phyloP scores from a whole-genome alignment of 1,140 invertebrate species.

The Agraylea sexmaculata region DNA sequence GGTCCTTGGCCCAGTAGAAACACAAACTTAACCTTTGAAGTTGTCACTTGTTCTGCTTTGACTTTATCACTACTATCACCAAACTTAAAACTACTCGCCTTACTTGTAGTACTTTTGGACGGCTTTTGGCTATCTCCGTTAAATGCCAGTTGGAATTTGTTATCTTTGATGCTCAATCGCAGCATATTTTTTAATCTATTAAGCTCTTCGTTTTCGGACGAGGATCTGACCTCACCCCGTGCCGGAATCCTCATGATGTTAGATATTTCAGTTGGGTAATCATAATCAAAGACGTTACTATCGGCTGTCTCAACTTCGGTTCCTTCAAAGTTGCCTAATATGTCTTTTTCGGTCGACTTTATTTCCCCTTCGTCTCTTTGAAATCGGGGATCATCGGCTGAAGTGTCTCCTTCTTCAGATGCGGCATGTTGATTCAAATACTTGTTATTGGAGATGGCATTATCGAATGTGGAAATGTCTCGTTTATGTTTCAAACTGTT shows the following conservation, averaged over 20 bases:
- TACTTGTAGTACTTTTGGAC: background rate
- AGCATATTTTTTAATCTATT: conserved; percentile 15
- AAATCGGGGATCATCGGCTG: conserved; percentile 25
- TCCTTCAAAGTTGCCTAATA: conserved; percentile 18
- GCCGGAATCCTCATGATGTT: conserved; percentile 39
- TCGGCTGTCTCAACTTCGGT: conserved; percentile 25
- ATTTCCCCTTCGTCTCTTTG: conserved; percentile 23
- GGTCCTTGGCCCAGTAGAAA: conserved; percentile 46
- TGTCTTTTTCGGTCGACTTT: conserved; percentile 18
- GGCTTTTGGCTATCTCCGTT: conserved; percentile 1
- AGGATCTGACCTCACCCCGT: conserved; percentile 21
- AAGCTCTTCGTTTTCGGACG: conserved; percentile 4
- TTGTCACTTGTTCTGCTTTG: conserved; percentile 17
- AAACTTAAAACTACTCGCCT: background rate
- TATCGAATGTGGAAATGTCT: background rate
- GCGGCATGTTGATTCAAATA: conserved; percentile 15
- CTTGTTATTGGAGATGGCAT: conserved; percentile 11
- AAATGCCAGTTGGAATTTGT: conserved; percentile 17
- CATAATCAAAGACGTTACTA: conserved; percentile 20
- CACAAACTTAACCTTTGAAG: conserved; percentile 32
- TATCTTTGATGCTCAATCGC: conserved; percentile 10
- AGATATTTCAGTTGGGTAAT: conserved; percentile 19
- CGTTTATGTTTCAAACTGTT: too few species aligned
- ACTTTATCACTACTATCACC: conserved; percentile 19
- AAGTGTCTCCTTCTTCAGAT: conserved; percentile 22